These are phyloP conservation scores for Nothocercus nigrocapillus DNA, from an alignment of 2,113 vertebrate genomes.

Conservation along the genomic window DNA sequence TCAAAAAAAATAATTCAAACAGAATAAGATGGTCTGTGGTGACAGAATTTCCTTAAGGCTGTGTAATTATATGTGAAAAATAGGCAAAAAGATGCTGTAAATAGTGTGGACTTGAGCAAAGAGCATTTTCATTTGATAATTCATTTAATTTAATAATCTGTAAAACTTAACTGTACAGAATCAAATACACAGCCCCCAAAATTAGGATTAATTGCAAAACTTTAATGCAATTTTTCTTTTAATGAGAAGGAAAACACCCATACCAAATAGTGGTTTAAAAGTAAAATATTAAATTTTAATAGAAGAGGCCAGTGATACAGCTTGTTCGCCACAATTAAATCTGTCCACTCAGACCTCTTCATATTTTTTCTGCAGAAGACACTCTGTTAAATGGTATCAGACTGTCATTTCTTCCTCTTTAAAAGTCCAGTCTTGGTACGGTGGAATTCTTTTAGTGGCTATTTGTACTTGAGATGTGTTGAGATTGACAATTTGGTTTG, in stretches of 20 bases:
- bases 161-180: neutral
- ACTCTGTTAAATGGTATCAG: neutral
- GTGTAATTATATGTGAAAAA: slow-evolving; percentile 16
- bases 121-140: neutral
- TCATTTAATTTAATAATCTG: neutral
- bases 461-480: neutral
- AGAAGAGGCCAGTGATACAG: neutral
- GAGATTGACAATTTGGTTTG: neutral
- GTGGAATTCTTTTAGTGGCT: neutral
- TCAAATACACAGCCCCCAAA: neutral
- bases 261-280: neutral
- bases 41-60: slow-evolving; percentile 23
- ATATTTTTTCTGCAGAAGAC: neutral
- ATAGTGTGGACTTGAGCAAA: neutral
- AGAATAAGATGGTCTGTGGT: slow-evolving; percentile 11
- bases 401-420: neutral
- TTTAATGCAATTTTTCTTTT: neutral
- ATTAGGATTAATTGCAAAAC: neutral
- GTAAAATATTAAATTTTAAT: neutral
- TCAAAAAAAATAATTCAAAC: neutral
- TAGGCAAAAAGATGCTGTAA: neutral
- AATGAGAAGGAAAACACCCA: neutral
- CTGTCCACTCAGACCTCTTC: neutral
- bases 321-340: neutral
- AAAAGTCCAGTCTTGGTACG: neutral